A percentile compares a stretch with the other conserved stretches of the same genome.
phyloP scores from a whole-genome alignment of 2,113 vertebrate genomes.

The Isichthys henryi region DNA sequence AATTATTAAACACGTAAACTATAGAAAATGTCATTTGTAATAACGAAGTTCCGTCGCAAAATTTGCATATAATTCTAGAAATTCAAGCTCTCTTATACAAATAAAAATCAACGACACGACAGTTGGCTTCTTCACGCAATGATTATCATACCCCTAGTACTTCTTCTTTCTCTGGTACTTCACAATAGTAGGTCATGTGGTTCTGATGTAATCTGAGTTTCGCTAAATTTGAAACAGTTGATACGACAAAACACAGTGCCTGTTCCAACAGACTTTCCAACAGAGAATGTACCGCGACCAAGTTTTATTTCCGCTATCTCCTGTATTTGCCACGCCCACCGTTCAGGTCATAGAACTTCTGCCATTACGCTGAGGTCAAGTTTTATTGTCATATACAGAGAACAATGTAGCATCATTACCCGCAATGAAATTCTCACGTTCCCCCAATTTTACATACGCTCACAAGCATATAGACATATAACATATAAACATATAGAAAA shows the following conservation, averaged over 20 bases:
- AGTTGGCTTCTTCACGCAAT: neutral
- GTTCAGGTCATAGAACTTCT: neutral
- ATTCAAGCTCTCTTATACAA: neutral
- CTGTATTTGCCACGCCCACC: neutral
- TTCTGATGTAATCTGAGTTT: neutral
- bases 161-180: neutral
- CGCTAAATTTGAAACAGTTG: neutral
- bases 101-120: neutral
- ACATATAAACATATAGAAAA: no score
- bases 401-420: no score
- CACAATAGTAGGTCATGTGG: neutral
- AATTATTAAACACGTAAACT: neutral
- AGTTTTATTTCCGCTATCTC: neutral
- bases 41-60: neutral
- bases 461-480: no score
- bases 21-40: neutral
- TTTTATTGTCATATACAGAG: no score
- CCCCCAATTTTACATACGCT: no score
- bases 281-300: neutral
- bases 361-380: neutral
- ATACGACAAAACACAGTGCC: neutral
- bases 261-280: neutral
- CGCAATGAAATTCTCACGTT: no score
- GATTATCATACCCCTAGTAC: neutral
- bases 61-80: neutral